Base-by-base conservation (phyloP, 53 echinoderm and acorn worm species). In the Stichopus horrens region DNA sequence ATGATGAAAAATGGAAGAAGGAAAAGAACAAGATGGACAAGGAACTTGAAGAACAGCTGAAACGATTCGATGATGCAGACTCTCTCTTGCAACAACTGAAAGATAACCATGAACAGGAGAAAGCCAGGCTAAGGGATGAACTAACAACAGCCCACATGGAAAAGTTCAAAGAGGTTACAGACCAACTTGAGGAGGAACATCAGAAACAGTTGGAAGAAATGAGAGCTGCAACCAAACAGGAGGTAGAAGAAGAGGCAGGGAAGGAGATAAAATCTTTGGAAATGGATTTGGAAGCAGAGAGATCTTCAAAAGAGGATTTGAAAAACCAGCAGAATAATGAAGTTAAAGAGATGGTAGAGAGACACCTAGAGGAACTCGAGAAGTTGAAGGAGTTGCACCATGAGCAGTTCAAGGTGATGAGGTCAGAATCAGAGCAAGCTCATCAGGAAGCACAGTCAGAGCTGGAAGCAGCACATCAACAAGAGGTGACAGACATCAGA, bases 391-490 rank as follows among this genome's bases (percentile, higher is more conserved):
- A 81, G 23, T 86, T 92, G 73, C 89, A 92, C 77, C 94, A 94
- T 4, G 99, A 99, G 54, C 90, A 94, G 81, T 87, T 99, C 16
- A 88, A 94, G 58, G 95, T 94, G 71, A 74, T 94, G 5, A 90
- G 91, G 55, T 82, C 91, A 16, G 92, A 91, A 74, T 90, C 94
- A 11, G 95, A 99, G 53, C 77, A 85, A 18, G 96, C 96, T 75
- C 55, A 96, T 4, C 96, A 94, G 54, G 66, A 75, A 4, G 92
- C 94, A 73, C 96, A 94, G 83, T 81, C 88, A 5, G 96, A 99
- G 21, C 89, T 99, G 54, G 96, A 96, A 78, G 99, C 90, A 89
- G 99, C 93, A n/a, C 99, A 99, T 86, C 86, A 87, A 9, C 88
- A 92, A 63, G 99, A 99, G 88, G 58, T 99, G 55, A 65, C 79